Conservation (phyloP, 2,797 vertebrate species). For the Buphagus erythrorhynchus region DNA sequence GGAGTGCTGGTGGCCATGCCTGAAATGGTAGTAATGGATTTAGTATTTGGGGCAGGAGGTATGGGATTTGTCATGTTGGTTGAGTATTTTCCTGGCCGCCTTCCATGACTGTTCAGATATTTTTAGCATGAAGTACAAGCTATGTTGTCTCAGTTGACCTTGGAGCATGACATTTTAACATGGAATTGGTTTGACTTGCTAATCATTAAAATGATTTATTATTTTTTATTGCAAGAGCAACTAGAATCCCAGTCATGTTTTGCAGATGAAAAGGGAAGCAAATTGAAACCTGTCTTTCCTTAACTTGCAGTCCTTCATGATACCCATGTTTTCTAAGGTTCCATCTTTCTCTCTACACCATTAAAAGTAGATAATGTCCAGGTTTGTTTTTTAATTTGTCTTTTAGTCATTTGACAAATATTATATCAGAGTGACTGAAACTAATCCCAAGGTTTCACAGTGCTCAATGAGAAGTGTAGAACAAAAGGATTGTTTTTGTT, state of each 20-base stretch:
- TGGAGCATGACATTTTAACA: slow-evolving; percentile 63
- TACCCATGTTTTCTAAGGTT: neutral
- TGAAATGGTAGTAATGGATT: slow-evolving; percentile 52
- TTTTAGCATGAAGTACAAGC: slow-evolving; percentile 56
- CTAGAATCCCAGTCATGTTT: neutral
- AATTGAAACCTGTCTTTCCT: neutral
- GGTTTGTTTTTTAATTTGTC: neutral
- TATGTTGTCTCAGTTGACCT: slow-evolving; percentile 56
- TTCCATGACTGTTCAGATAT: slow-evolving; percentile 57
- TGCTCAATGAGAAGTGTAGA: neutral
- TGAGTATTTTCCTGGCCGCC: slow-evolving; percentile 51
- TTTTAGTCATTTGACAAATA: slow-evolving; percentile 29
- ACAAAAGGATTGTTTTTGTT: neutral
- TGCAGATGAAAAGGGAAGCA: slow-evolving; percentile 6
- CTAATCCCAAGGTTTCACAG: slow-evolving; percentile 6
- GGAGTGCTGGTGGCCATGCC: neutral
- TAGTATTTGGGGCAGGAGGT: slow-evolving; percentile 58
- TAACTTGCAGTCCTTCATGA: neutral
- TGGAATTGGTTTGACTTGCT: slow-evolving; percentile 57
- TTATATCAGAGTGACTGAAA: neutral
- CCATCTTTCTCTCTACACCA: neutral
- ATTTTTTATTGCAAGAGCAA: slow-evolving; percentile 45
- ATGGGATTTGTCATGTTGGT: slow-evolving; percentile 62
- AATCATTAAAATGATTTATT: slow-evolving; percentile 58
- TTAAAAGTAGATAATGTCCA: neutral